These are phyloP conservation scores for Acrossocheilus wenchowensis DNA, from an alignment of 2,797 vertebrate species.

Conservation along the genomic window DNA sequence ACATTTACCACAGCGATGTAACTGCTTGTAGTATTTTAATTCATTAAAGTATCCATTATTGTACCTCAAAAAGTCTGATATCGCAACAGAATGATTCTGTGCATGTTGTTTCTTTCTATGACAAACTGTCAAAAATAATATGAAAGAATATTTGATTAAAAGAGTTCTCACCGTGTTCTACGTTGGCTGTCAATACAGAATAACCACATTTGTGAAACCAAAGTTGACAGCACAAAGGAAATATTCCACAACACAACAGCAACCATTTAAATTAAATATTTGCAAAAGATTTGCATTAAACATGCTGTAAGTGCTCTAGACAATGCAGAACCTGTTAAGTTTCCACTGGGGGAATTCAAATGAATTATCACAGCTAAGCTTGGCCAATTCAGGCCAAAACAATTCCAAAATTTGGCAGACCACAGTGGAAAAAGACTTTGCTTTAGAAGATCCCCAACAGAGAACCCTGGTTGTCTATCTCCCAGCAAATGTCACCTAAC, in stretches of 20 bases:
- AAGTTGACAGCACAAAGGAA: not conserved
- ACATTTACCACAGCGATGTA: not conserved
- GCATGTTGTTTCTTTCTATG: not conserved
- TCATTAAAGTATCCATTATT: not conserved
- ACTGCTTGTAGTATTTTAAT: not conserved
- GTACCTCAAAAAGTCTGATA: not conserved
- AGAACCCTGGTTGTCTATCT: not conserved
- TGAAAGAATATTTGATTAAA: conserved; percentile 5
- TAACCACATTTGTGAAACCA: not conserved
- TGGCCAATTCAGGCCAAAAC: not conserved
- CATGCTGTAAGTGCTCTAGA: not conserved
- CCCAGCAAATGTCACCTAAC: not conserved
- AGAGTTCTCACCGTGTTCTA: not conserved
- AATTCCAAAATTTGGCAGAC: not conserved
- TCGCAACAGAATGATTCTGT: not conserved
- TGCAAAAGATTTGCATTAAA: not conserved
- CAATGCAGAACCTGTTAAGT: not conserved
- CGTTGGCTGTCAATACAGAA: not conserved
- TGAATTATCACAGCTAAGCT: not conserved
- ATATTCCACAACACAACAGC: not conserved
- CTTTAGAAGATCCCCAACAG: not conserved
- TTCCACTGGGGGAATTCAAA: not conserved
- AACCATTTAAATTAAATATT: not conserved
- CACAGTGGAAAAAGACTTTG: not conserved
- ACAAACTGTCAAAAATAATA: not conserved